Conservation (phyloP, 2,797 vertebrate species). For the Pangasius djambal region DNA sequence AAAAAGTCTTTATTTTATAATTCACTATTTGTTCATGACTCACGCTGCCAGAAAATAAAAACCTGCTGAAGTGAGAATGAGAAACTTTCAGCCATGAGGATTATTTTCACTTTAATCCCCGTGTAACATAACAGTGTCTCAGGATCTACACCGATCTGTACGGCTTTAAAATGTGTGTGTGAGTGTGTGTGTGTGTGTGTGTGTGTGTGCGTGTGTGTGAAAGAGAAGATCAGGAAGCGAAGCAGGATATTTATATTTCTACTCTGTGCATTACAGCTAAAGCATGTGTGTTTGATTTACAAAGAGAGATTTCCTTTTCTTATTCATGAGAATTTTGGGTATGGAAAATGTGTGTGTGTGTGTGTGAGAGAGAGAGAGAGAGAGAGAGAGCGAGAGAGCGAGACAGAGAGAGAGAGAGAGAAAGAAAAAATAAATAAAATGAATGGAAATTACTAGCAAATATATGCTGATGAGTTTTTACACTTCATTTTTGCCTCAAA, state of each 20-base stretch:
- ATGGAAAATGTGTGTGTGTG: not conserved
- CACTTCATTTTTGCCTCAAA: not conserved
- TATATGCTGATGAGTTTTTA: constrained; percentile 10
- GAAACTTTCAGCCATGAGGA: not conserved
- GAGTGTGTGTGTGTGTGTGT: constrained; percentile 10
- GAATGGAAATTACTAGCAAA: constrained; percentile 13
- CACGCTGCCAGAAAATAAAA: not conserved
- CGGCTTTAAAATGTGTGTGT: not conserved
- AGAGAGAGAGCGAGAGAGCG: not conserved
- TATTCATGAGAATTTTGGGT: not conserved
- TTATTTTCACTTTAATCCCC: constrained; percentile 10
- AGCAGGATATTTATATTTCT: not conserved
- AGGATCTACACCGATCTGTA: not conserved
- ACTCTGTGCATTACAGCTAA: not conserved
- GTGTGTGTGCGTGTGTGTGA: constrained; percentile 8
- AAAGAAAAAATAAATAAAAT: not conserved
- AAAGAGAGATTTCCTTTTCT: not conserved
- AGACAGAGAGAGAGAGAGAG: not conserved
- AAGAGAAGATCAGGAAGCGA: not conserved
- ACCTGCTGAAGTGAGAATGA: constrained; percentile 2
- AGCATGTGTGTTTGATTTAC: constrained; percentile 32
- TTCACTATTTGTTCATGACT: not conserved
- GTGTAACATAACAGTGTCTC: not conserved
- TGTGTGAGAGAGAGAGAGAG: not conserved
- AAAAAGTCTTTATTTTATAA: not conserved